Conservation (phyloP, 2,797 vertebrate species). For the Bovichtus diacanthus region DNA sequence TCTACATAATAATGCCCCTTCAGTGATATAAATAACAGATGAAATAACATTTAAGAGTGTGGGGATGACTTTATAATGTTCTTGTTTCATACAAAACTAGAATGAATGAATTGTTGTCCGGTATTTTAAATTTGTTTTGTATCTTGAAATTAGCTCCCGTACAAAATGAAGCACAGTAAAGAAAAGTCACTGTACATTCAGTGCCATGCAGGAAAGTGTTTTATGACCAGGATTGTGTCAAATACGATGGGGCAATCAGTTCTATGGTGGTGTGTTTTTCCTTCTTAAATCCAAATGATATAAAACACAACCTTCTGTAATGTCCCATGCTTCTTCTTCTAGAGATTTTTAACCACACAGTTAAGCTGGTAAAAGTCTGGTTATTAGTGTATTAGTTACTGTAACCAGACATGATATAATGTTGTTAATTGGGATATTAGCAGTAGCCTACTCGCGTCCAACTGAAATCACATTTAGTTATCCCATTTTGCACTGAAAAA, state of each 20-base stretch:
- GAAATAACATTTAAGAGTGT: constrained; percentile 25
- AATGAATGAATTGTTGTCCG: constrained; percentile 9
- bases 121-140: constrained; percentile 11
- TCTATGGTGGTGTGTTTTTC: background rate
- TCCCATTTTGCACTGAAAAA: background rate
- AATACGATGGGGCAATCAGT: constrained; percentile 25
- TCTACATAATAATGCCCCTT: constrained; percentile 56
- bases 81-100: constrained; percentile 42
- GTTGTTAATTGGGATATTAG: background rate
- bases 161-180: constrained; percentile 32
- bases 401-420: background rate
- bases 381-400: background rate
- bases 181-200: constrained; percentile 45
- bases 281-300: constrained; percentile 30
- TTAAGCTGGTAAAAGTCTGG: background rate
- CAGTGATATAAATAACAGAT: constrained; percentile 42
- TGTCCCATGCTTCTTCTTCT: constrained; percentile 1
- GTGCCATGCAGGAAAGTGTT: constrained; percentile 58
- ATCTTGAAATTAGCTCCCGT: constrained; percentile 22
- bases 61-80: constrained; percentile 8
- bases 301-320: constrained; percentile 15
- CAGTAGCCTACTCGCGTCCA: constrained; percentile 5
- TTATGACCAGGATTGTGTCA: constrained; percentile 30
- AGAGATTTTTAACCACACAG: background rate
- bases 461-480: background rate